Percentiles rank a stretch among this genome's conserved stretches.
These are phyloP conservation scores for Sebastes dallii DNA, from an alignment of 2,797 vertebrate species.

Conservation along the genomic window DNA sequence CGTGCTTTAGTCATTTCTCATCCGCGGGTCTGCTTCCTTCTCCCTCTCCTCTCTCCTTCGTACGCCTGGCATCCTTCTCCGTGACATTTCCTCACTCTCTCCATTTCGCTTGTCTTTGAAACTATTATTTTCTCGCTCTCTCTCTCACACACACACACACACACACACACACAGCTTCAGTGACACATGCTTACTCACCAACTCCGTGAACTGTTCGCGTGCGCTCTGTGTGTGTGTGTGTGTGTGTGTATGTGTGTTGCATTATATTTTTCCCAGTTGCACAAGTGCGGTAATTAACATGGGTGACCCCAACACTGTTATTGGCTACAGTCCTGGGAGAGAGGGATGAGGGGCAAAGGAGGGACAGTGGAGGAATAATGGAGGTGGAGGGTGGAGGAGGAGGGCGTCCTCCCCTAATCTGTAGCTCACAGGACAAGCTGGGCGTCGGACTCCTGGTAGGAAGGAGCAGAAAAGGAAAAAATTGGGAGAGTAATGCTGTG, in stretches of 20 bases:
- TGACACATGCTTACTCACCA: conserved; percentile 62
- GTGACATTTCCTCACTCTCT: conserved; percentile 62
- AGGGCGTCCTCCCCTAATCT: conserved; percentile 55
- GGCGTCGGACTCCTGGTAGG: not conserved
- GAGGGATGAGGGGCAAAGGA: conserved; percentile 50
- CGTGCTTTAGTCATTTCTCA: conserved; percentile 25
- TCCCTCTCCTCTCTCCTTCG: conserved; percentile 27
- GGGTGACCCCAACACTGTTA: conserved; percentile 84
- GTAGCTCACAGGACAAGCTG: conserved; percentile 47
- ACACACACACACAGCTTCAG: conserved; percentile 16
- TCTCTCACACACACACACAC: not conserved
- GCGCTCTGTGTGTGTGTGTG: conserved; percentile 3
- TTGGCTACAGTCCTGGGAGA: conserved; percentile 71
- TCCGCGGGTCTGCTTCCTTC: conserved; percentile 8
- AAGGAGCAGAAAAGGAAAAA: conserved; percentile 3
- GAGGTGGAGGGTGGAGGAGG: conserved; percentile 31
- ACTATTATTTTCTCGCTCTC: conserved; percentile 53
- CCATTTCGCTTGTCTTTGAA: conserved; percentile 60
- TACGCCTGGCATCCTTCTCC: conserved; percentile 40
- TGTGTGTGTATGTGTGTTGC: conserved; percentile 40
- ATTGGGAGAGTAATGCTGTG: conserved; percentile 1
- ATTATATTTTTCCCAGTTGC: conserved; percentile 79
- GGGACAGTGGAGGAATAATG: conserved; percentile 36
- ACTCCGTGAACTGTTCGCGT: conserved; percentile 26
- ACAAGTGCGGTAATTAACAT: conserved; percentile 86